Evolutionary conservation across 2,113 vertebrate species (phyloP), one percentile per base, ranked within the genome.

Genomic region (Daphoenositta chrysoptera): DNA sequence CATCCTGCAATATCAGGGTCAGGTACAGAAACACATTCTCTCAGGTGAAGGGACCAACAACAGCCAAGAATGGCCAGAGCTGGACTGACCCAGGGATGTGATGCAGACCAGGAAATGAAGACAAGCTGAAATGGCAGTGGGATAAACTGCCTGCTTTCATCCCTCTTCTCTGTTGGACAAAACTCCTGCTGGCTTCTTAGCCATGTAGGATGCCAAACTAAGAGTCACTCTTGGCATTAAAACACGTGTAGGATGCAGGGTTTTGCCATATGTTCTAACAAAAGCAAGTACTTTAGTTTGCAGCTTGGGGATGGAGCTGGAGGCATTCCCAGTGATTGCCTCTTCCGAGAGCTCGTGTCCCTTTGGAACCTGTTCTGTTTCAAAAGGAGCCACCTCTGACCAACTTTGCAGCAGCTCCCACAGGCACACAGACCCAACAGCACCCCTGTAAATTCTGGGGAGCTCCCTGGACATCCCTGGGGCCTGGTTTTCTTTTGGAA

Each of bases 181-280:
- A 94, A 69, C 71, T 85, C 85, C 90, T 71, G 69, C 76, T 96
- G 94, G 72, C 88, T 96, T 58, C 79, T 94, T 93, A 84, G 69
- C 69, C 3, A 2, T 0, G 2, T n/a, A 78, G 64, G 23, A 75
- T 93, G 90, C 92, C 96, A 95, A 95, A 92, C 51, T 87, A 93
- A 95, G 89, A 91, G 92, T 95, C 92, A 85, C 37, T 88, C 80
- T 90, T 94, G 90, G 92, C 93, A 93, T 81, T 88, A 81, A 88
- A 92, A 31, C 50, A 33, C 3, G 0, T 68, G 93, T 84, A 64
- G 92, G 90, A 78, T 82, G 84, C 60, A 14, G 83, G 53, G 45
- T 64, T 71, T 92, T 91, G 85, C 94, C 93, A 81, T 84, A 71
- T 90, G 90, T 50, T 95, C 72, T 71, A 81, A 95, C 65, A 87